Conservation (phyloP, 2,888 invertebrate genomes). For the Cheilosia pagana region DNA sequence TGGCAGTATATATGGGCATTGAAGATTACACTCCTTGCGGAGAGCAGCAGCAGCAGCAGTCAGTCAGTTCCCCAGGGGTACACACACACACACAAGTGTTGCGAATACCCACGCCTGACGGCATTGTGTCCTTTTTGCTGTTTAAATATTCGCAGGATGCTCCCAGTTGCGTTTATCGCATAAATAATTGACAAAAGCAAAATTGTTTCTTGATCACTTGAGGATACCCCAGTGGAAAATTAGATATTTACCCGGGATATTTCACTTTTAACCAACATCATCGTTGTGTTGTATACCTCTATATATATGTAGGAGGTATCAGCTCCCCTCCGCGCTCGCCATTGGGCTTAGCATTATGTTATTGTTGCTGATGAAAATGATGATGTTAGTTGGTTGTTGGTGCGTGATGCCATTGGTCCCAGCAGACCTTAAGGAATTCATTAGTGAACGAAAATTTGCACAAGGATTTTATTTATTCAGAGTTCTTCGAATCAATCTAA, state of each 20-base stretch:
- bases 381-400: constrained; percentile 61
- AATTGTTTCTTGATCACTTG: constrained; percentile 83
- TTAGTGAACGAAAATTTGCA: constrained; percentile 46
- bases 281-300: too few species aligned
- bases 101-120: not conserved
- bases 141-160: constrained; percentile 62
- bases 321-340: not conserved
- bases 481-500: constrained; percentile 66
- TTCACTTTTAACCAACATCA: constrained; percentile 73
- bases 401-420: constrained; percentile 75
- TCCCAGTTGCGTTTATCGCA: constrained; percentile 76
- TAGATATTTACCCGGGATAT: constrained; percentile 73
- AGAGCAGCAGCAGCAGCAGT: constrained; percentile 21
- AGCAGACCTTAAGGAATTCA: constrained; percentile 62
- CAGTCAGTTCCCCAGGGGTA: constrained; percentile 48
- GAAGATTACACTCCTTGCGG: constrained; percentile 60
- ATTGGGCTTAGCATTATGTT: constrained; percentile 29
- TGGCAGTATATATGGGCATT: constrained; percentile 51
- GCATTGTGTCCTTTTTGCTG: constrained; percentile 66
- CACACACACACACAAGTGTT: constrained; percentile 43
- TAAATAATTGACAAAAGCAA: constrained; percentile 79
- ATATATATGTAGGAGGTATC: too few species aligned
- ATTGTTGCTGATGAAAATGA: constrained; percentile 73
- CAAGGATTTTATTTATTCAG: constrained; percentile 65
- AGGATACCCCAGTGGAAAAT: constrained; percentile 81